A percentile compares a stretch with the other conserved stretches of the same genome.
phyloP scores from a whole-genome alignment of 1,140 invertebrate genomes.

The Papilio glaucus region DNA sequence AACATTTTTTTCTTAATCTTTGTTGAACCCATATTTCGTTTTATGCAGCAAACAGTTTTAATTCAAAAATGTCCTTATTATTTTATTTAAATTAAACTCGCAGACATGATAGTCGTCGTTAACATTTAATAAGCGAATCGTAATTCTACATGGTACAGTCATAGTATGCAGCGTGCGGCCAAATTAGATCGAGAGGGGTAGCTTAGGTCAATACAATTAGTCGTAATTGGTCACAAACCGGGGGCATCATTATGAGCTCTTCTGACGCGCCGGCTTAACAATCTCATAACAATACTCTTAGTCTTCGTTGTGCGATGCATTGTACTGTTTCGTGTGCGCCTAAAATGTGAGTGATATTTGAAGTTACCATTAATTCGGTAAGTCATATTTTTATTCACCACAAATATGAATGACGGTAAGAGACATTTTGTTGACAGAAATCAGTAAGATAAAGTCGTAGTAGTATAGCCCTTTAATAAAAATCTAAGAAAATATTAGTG shows the following conservation, averaged over 20 bases:
- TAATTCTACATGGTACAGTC: conserved; percentile 23
- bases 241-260: conserved; percentile 63
- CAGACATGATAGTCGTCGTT: background rate
- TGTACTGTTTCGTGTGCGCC: conserved; percentile 40
- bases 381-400: background rate
- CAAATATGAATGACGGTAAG: too few species aligned
- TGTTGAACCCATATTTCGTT: too few species aligned
- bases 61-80: background rate
- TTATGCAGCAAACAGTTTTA: too few species aligned
- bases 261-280: conserved; percentile 49
- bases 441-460: too few species aligned
- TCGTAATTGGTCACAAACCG: conserved; percentile 63
- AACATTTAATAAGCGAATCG: background rate
- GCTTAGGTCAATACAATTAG: conserved; percentile 81
- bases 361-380: background rate
- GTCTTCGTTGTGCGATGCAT: conserved; percentile 37
- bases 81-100: background rate
- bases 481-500: too few species aligned
- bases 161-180: conserved; percentile 60
- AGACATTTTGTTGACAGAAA: too few species aligned
- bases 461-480: too few species aligned
- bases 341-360: conserved; percentile 33
- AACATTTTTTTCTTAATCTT: too few species aligned
- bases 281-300: conserved; percentile 47
- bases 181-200: conserved; percentile 74